Conservation (phyloP, 2,888 invertebrate genomes). For the Limenitis camilla region DNA sequence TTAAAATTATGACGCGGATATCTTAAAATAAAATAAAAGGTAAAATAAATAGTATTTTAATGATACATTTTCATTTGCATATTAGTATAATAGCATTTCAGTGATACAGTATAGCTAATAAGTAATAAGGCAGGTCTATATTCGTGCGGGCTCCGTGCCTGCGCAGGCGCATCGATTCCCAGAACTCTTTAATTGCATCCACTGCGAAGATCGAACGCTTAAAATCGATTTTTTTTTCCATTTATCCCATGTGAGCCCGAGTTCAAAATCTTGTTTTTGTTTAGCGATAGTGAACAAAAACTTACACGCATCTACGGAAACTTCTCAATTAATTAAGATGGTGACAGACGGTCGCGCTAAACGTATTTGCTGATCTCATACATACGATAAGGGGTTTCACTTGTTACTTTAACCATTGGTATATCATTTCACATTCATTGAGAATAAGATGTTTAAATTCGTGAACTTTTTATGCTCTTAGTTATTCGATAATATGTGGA, state of each 20-base stretch:
- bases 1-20: too few relatives aligned
- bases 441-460: neutral
- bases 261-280: constrained; percentile 62
- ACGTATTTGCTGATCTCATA: constrained; percentile 13
- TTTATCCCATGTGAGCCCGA: constrained; percentile 63
- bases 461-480: too few relatives aligned
- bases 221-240: constrained; percentile 72
- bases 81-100: constrained; percentile 14
- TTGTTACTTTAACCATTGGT: constrained; percentile 2
- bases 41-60: neutral
- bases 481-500: too few relatives aligned
- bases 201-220: constrained; percentile 70
- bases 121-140: constrained; percentile 29
- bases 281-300: constrained; percentile 60
- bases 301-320: constrained; percentile 68
- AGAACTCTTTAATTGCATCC: constrained; percentile 72
- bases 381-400: constrained; percentile 4
- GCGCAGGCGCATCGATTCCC: constrained; percentile 47
- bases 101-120: constrained; percentile 27
- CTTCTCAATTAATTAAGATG: constrained; percentile 63
- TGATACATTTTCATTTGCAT: neutral
- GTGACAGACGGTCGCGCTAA: constrained; percentile 16
- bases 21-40: too few relatives aligned
- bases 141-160: constrained; percentile 47
- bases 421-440: neutral